A percentile compares a stretch with the other conserved stretches of the same genome.
These are phyloP conservation scores for Eonycteris spelaea DNA, from an alignment of 2,113 vertebrate genomes.

Conservation along the genomic window DNA sequence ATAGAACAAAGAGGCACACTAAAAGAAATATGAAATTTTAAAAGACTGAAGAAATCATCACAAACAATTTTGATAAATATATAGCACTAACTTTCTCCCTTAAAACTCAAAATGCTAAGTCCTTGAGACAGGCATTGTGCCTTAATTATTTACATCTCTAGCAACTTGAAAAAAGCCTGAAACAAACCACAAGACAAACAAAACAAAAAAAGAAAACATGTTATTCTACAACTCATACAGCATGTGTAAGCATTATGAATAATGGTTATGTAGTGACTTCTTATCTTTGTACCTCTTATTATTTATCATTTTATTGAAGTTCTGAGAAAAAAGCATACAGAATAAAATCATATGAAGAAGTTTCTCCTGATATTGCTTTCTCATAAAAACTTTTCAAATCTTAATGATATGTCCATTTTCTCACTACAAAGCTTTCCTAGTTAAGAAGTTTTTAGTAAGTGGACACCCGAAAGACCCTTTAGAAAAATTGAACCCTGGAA, in stretches of 20 bases:
- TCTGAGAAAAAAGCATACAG: background rate
- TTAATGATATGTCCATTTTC: background rate
- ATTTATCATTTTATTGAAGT: background rate
- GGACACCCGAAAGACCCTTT: background rate
- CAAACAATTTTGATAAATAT: background rate
- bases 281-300: background rate
- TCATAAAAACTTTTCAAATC: slow-evolving; percentile 13
- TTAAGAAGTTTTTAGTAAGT: slow-evolving; percentile 24
- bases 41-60: background rate
- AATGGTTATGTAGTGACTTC: background rate
- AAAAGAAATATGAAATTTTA: background rate
- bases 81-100: background rate
- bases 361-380: background rate
- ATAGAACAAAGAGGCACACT: background rate
- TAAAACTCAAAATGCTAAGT: slow-evolving; percentile 8
- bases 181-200: background rate
- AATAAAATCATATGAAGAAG: slow-evolving; percentile 22
- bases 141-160: background rate
- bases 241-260: background rate
- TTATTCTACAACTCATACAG: background rate
- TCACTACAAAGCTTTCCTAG: background rate
- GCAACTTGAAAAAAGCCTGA: background rate
- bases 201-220: background rate
- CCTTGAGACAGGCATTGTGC: background rate
- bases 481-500: slow-evolving; percentile 3